A percentile compares a stretch with the other conserved stretches of the same genome.
phyloP scores from a whole-genome alignment of 2,888 invertebrate species.

The Tanypteryx hageni region DNA sequence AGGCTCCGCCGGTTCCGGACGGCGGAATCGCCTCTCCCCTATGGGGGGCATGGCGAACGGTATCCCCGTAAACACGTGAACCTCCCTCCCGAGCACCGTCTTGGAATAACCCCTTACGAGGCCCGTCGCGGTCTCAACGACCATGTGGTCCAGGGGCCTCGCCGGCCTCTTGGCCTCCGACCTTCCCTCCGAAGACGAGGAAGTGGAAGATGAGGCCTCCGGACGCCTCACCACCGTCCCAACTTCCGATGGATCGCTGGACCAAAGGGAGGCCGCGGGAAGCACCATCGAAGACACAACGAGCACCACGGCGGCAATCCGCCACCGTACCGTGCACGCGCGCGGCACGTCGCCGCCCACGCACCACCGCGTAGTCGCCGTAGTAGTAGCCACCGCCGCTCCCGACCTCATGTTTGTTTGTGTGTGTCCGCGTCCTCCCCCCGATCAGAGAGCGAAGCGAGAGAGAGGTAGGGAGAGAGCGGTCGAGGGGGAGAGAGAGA shows the following conservation, averaged over 20 bases:
- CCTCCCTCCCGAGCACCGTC: constrained; percentile 89
- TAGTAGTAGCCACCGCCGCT: constrained; percentile 46
- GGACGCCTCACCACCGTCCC: not conserved
- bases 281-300: constrained; percentile 15
- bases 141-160: constrained; percentile 82
- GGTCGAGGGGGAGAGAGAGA: constrained; percentile 8
- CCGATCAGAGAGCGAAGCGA: constrained; percentile 34
- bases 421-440: constrained; percentile 53
- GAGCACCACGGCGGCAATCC: not conserved
- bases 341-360: constrained; percentile 48
- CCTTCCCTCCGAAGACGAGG: not conserved
- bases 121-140: constrained; percentile 90
- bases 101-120: constrained; percentile 88
- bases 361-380: constrained; percentile 34
- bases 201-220: not conserved
- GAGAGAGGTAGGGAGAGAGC: not conserved
- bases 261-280: not conserved
- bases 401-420: constrained; percentile 54
- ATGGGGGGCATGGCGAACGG: constrained; percentile 95
- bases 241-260: not conserved
- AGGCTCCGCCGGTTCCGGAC: constrained; percentile 90
- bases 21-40: constrained; percentile 87
- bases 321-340: constrained; percentile 40
- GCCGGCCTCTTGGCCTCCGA: not conserved
- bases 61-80: constrained; percentile 92